phyloP scores from a whole-genome alignment of 1,140 invertebrate species.

The Scylla paramamosain region DNA sequence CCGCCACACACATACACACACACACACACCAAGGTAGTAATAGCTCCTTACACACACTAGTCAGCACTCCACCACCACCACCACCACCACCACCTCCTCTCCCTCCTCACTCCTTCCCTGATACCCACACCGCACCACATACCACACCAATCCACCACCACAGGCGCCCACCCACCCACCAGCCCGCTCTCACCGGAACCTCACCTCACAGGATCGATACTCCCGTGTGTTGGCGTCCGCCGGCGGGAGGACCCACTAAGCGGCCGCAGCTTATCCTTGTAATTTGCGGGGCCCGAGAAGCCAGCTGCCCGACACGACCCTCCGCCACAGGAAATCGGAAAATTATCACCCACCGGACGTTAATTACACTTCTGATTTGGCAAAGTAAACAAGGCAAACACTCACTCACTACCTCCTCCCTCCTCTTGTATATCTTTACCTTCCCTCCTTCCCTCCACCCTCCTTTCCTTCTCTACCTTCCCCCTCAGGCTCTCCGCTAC shows the following conservation, averaged over 20 bases:
- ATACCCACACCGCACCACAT: background rate
- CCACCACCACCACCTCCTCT: background rate
- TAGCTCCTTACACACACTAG: background rate
- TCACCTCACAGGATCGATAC: background rate
- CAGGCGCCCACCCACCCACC: background rate
- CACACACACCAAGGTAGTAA: background rate
- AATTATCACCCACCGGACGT: slow-evolving; percentile 63
- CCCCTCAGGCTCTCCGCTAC: background rate
- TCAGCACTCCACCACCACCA: background rate
- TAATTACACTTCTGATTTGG: slow-evolving; percentile 72
- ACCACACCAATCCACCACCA: background rate
- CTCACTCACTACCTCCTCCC: background rate
- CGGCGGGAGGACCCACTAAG: background rate
- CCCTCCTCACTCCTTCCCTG: background rate
- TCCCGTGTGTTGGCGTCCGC: background rate
- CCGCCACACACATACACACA: no score
- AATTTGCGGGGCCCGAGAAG: slow-evolving; percentile 36
- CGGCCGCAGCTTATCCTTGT: slow-evolving; percentile 42
- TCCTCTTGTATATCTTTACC: background rate
- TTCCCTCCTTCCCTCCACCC: background rate
- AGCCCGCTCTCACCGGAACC: background rate
- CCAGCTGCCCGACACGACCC: slow-evolving; percentile 65
- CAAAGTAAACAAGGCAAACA: slow-evolving; percentile 67
- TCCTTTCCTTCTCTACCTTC: background rate
- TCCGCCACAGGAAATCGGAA: slow-evolving; percentile 72